Evolutionary conservation across 1,140 invertebrate species (phyloP).

Genomic region (Parasteatoda tepidariorum): DNA sequence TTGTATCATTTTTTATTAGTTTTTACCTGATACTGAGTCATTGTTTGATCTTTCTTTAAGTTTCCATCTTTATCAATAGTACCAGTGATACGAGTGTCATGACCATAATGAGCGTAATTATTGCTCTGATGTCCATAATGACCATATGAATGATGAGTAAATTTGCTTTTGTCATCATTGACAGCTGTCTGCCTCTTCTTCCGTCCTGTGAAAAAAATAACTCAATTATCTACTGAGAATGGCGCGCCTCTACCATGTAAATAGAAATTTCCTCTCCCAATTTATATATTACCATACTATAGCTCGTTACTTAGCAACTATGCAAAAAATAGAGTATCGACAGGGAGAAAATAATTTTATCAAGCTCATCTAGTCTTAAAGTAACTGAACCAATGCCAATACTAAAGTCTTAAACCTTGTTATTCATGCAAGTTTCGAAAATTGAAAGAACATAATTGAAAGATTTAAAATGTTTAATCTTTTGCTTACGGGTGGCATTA

Average conservation of each 20-base stretch:
- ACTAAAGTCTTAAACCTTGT: too few species aligned
- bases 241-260: too few species aligned
- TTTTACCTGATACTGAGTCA: conserved; percentile 18
- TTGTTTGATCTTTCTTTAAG: neutral
- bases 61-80: conserved; percentile 26
- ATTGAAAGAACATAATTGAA: too few species aligned
- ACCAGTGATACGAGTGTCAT: conserved; percentile 39
- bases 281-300: neutral
- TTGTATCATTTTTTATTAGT: too few species aligned
- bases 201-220: neutral
- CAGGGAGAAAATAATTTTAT: too few species aligned
- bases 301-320: neutral
- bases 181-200: neutral
- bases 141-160: conserved; percentile 53
- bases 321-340: too few species aligned
- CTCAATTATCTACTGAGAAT: neutral
- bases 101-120: conserved; percentile 54
- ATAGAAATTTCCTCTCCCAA: neutral
- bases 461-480: too few species aligned
- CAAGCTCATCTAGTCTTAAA: too few species aligned
- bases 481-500: too few species aligned
- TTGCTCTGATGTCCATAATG: conserved; percentile 58
- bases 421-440: too few species aligned
- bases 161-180: conserved; percentile 3
- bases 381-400: too few species aligned